These are phyloP conservation scores for Machaerirhynchus nigripectus DNA, from an alignment of 2,113 vertebrate species.

Conservation along the genomic window DNA sequence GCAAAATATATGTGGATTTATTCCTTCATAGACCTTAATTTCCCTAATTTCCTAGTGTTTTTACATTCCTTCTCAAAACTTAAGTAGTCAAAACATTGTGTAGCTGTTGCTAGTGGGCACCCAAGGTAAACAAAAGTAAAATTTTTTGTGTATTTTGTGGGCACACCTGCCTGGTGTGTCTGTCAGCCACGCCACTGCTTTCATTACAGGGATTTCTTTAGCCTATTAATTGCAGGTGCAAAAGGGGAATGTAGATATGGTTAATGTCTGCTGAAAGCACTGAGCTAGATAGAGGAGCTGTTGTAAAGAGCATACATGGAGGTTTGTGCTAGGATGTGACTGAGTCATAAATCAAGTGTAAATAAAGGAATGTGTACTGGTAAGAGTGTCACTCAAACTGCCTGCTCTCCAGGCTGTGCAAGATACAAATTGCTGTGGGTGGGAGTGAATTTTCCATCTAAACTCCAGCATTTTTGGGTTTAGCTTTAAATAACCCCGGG, in stretches of 20 bases:
- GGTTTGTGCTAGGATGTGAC: not conserved
- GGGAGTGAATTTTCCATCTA: not conserved
- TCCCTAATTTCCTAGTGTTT: not conserved
- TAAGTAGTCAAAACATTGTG: not conserved
- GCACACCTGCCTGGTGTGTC: not conserved
- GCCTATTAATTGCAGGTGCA: constrained; percentile 10
- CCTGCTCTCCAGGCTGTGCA: not conserved
- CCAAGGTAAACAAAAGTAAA: not conserved
- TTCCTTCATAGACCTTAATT: not conserved
- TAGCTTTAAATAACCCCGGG: not conserved
- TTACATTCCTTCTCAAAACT: not conserved
- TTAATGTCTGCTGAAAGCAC: not conserved
- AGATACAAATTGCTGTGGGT: not conserved
- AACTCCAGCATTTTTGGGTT: not conserved
- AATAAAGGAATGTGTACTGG: not conserved
- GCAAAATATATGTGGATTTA: not conserved
- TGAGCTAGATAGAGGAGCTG: not conserved
- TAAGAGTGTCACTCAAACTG: not conserved
- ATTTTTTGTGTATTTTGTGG: not conserved
- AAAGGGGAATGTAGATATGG: not conserved
- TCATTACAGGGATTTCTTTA: not conserved
- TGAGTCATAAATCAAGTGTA: not conserved
- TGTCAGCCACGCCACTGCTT: not conserved
- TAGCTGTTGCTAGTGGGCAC: not conserved
- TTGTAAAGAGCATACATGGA: not conserved